These are phyloP conservation scores for Drosophila sturtevanti DNA, from an alignment of 1,140 invertebrate species.

Conservation along the genomic window DNA sequence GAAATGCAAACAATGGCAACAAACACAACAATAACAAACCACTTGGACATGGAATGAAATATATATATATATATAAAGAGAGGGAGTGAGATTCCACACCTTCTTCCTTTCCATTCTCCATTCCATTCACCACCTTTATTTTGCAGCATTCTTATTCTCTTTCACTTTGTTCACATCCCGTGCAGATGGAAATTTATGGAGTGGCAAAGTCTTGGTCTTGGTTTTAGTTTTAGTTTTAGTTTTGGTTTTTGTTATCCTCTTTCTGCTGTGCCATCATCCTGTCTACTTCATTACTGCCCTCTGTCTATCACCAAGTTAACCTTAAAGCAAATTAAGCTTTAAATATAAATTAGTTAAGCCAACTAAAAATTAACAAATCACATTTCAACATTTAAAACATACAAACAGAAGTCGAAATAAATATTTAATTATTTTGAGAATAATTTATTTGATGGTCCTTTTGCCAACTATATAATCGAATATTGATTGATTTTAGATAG, in stretches of 20 bases:
- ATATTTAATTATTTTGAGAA: too few relatives aligned
- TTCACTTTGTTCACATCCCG: not conserved
- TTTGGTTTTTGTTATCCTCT: not conserved
- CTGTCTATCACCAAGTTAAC: not conserved
- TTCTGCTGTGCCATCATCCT: not conserved
- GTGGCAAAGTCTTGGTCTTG: constrained; percentile 43
- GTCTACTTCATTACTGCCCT: not conserved
- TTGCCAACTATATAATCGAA: too few relatives aligned
- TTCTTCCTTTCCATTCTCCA: not conserved
- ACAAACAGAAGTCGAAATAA: too few relatives aligned
- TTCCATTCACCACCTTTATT: not conserved
- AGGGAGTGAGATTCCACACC: too few relatives aligned
- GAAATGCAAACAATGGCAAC: constrained; percentile 15
- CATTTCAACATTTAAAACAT: too few relatives aligned
- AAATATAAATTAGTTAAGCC: too few relatives aligned
- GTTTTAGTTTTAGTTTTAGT: constrained; percentile 1
- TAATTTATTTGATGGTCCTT: too few relatives aligned
- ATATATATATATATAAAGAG: not conserved
- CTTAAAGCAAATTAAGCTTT: not conserved
- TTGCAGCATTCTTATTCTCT: not conserved
- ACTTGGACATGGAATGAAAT: constrained; percentile 26
- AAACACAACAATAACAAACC: constrained; percentile 27
- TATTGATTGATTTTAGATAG: too few relatives aligned
- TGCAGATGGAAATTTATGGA: constrained; percentile 65
- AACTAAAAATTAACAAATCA: too few relatives aligned